Evolutionary conservation across 2,888 invertebrate genomes (phyloP).

Genomic region (Anarsia innoxiella): DNA sequence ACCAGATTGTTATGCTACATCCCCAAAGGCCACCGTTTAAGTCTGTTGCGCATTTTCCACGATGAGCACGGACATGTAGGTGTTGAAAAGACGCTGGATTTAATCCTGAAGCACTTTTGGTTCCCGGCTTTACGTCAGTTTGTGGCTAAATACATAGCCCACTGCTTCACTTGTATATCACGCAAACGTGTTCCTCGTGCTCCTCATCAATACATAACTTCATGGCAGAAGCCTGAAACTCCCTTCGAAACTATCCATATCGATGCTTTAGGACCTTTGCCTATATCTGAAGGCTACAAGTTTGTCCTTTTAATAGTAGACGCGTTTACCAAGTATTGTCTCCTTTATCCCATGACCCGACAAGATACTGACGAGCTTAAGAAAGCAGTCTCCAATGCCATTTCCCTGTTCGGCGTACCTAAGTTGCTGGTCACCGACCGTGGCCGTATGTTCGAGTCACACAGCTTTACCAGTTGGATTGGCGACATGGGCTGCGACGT

Average conservation of each 20-base stretch:
- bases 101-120: constrained; percentile 14
- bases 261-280: constrained; percentile 15
- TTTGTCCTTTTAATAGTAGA: constrained; percentile 14
- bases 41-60: constrained; percentile 17
- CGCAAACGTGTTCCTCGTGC: constrained; percentile 4
- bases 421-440: constrained; percentile 1
- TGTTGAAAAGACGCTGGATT: constrained; percentile 12
- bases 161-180: constrained; percentile 7
- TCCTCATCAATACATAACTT: constrained; percentile 6
- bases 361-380: constrained; percentile 8
- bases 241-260: constrained; percentile 13
- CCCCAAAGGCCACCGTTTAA: constrained; percentile 18
- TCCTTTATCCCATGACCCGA: constrained; percentile 7
- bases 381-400: not conserved
- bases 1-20: constrained; percentile 15
- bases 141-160: constrained; percentile 7
- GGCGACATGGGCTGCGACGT: constrained; percentile 11
- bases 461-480: constrained; percentile 6
- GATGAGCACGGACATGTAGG: constrained; percentile 13
- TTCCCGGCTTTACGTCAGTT: constrained; percentile 12
- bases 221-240: constrained; percentile 7
- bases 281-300: constrained; percentile 15
- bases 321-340: constrained; percentile 8
- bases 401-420: constrained; percentile 4
- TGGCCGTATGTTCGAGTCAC: constrained; percentile 4